These are phyloP conservation scores for Glossophaga mutica DNA, from an alignment of 2,797 vertebrate species.

Conservation along the genomic window DNA sequence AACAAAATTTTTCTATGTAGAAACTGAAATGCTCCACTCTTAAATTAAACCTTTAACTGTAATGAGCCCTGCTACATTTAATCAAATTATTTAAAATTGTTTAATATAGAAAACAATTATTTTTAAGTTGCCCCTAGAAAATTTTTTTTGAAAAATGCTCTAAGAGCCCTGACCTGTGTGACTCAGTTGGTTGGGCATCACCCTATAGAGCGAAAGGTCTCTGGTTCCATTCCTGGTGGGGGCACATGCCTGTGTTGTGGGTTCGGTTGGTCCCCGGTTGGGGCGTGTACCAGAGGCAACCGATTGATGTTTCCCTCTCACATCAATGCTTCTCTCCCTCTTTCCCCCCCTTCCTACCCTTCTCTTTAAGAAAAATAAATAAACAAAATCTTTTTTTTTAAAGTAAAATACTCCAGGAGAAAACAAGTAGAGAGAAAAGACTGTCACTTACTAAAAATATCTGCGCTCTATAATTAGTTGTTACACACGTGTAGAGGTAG, in stretches of 20 bases:
- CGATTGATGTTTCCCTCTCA: too few relatives aligned
- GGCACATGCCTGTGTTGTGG: neutral
- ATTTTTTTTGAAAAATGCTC: neutral
- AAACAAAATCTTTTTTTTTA: neutral
- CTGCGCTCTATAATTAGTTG: constrained; percentile 60
- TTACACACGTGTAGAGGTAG: constrained; percentile 61
- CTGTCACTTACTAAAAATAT: constrained; percentile 58
- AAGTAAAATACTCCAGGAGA: neutral
- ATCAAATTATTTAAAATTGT: neutral
- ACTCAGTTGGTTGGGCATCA: neutral
- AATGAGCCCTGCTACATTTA: neutral
- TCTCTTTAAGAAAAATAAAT: neutral
- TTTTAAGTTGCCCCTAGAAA: neutral
- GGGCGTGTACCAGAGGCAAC: neutral
- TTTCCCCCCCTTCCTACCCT: neutral
- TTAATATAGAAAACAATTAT: neutral
- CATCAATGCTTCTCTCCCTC: neutral
- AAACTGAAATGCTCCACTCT: neutral
- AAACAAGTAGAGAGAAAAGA: neutral
- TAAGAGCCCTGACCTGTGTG: neutral
- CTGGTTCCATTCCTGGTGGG: neutral
- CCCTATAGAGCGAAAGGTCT: neutral
- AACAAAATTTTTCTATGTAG: neutral
- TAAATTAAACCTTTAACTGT: neutral
- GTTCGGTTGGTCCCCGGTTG: neutral